Evolutionary conservation across 2,888 invertebrate genomes (phyloP).

Genomic region (Nemurella pictetii): DNA sequence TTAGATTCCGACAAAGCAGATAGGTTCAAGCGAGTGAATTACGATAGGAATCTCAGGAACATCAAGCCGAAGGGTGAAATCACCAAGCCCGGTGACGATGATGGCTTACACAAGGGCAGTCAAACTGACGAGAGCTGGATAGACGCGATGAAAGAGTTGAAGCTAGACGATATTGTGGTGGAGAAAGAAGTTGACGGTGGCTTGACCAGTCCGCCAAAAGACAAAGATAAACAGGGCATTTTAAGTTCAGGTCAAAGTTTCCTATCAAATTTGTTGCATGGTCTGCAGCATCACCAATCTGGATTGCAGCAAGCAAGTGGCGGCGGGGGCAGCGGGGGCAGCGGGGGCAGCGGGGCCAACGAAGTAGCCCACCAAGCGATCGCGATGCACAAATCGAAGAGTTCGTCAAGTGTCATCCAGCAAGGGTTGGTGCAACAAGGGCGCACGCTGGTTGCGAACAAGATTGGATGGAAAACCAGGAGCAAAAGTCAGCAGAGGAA

Average conservation of each 20-base stretch:
- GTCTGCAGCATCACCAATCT: slow-evolving; percentile 54
- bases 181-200: slow-evolving; percentile 54
- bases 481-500: slow-evolving; percentile 78
- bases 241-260: slow-evolving; percentile 63
- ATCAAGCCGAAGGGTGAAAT: slow-evolving; percentile 78
- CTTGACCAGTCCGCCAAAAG: slow-evolving; percentile 52
- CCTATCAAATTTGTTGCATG: slow-evolving; percentile 64
- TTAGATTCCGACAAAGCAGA: slow-evolving; percentile 79
- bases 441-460: slow-evolving; percentile 74
- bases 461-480: slow-evolving; percentile 76
- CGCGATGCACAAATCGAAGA: slow-evolving; percentile 89
- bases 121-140: slow-evolving; percentile 81
- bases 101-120: slow-evolving; percentile 73
- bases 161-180: slow-evolving; percentile 32
- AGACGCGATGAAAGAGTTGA: slow-evolving; percentile 46
- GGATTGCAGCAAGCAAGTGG: slow-evolving; percentile 52
- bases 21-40: slow-evolving; percentile 84
- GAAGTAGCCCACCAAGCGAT: slow-evolving; percentile 49
- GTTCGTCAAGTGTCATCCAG: slow-evolving; percentile 83
- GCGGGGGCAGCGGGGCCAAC: slow-evolving; percentile 51
- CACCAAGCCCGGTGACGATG: slow-evolving; percentile 76
- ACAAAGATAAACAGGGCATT: slow-evolving; percentile 48
- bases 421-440: slow-evolving; percentile 67
- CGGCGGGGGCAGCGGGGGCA: slow-evolving; percentile 57
- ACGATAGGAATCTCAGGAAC: slow-evolving; percentile 80